Evolutionary conservation across 2,888 invertebrate species (phyloP).

Genomic region (Synanthedon andrenaeformis): DNA sequence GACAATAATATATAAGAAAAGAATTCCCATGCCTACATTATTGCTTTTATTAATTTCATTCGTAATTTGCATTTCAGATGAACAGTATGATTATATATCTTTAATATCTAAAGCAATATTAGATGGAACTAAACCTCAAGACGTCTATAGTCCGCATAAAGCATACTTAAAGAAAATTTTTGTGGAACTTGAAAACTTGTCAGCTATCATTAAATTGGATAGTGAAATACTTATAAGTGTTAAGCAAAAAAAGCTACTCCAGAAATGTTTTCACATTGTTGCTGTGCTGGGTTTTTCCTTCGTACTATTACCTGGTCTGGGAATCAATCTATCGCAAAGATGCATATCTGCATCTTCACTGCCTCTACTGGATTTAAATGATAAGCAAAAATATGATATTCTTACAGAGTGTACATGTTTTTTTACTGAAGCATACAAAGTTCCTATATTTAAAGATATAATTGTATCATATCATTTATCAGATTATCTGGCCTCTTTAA

Average conservation of each 20-base stretch:
- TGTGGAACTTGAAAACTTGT: constrained; percentile 46
- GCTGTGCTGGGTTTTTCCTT: constrained; percentile 75
- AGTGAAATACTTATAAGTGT: constrained; percentile 71
- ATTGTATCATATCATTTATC: constrained; percentile 69
- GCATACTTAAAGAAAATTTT: constrained; percentile 52
- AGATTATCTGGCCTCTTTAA: constrained; percentile 74
- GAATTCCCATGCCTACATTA: not conserved
- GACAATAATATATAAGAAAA: not conserved
- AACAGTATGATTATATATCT: constrained; percentile 25
- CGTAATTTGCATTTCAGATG: constrained; percentile 27
- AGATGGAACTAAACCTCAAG: constrained; percentile 6
- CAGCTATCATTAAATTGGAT: constrained; percentile 29
- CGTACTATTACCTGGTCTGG: constrained; percentile 75
- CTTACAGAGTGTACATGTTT: constrained; percentile 61
- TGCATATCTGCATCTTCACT: constrained; percentile 38
- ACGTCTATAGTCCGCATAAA: constrained; percentile 10
- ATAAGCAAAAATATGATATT: constrained; percentile 63
- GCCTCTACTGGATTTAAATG: constrained; percentile 35
- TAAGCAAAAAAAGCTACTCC: constrained; percentile 73
- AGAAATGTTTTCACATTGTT: constrained; percentile 72
- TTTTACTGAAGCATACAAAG: constrained; percentile 52
- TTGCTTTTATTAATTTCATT: not conserved
- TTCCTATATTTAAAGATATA: constrained; percentile 66
- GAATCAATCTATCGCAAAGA: constrained; percentile 59
- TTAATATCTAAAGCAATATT: constrained; percentile 13